Percentiles rank a stretch among this genome's conserved stretches.
These are phyloP conservation scores for Triplophysa dalaica DNA, from an alignment of 2,113 vertebrate genomes.

Conservation along the genomic window DNA sequence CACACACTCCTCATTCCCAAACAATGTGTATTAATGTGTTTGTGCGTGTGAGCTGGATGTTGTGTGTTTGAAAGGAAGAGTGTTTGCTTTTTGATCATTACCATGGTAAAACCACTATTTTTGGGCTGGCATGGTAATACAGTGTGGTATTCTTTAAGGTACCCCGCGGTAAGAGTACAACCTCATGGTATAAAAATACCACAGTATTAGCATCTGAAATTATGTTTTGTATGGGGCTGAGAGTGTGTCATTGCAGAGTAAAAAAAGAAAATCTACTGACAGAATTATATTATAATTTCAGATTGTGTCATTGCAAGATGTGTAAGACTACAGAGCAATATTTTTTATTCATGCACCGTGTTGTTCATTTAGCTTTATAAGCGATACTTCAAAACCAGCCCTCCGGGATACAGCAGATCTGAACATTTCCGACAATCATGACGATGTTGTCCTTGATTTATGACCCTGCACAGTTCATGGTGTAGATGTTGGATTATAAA, in stretches of 20 bases:
- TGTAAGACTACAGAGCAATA: conserved; percentile 52
- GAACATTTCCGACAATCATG: conserved; percentile 44
- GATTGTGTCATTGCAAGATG: conserved; percentile 33
- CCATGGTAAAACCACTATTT: conserved; percentile 4
- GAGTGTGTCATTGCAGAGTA: conserved; percentile 28
- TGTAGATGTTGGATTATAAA: conserved; percentile 44
- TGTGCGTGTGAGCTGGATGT: background rate
- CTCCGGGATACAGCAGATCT: conserved; percentile 27
- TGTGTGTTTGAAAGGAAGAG: too few relatives aligned
- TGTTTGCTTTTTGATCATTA: background rate
- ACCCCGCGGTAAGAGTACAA: background rate
- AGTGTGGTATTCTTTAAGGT: background rate
- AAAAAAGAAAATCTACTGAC: conserved; percentile 5
- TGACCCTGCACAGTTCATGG: conserved; percentile 34
- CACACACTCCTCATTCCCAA: conserved; percentile 36
- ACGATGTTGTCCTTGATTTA: conserved; percentile 44
- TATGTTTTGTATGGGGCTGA: conserved; percentile 34
- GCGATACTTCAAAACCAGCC: conserved; percentile 36
- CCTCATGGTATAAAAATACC: background rate
- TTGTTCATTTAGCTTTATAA: conserved; percentile 52
- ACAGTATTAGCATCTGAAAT: background rate
- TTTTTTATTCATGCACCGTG: conserved; percentile 49
- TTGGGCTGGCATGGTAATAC: background rate
- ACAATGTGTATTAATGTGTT: conserved; percentile 38
- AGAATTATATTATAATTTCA: conserved; percentile 22